phyloP scores from a whole-genome alignment of 2,797 vertebrate genomes.

The Rhodeus uyekii region DNA sequence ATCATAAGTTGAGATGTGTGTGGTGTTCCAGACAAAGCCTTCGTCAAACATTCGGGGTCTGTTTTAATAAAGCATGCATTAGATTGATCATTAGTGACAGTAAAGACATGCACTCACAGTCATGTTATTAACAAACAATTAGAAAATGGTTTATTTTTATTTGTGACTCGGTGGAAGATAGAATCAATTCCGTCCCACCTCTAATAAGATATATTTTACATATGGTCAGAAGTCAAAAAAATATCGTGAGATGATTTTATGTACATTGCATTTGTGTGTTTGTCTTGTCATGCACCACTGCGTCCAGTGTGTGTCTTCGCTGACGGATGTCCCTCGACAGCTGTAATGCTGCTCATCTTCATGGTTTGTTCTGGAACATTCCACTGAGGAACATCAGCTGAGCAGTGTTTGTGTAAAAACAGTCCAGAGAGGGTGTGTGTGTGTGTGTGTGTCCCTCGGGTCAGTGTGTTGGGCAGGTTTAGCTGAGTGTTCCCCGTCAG shows the following conservation, averaged over 20 bases:
- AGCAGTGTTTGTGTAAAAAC: slow-evolving; percentile 1
- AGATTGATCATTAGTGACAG: background rate
- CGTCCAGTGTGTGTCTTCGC: background rate
- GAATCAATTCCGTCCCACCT: too few species aligned
- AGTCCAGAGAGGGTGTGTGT: background rate
- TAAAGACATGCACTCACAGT: background rate
- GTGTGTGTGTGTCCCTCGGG: background rate
- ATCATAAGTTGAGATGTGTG: background rate
- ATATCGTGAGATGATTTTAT: background rate
- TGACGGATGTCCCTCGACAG: background rate
- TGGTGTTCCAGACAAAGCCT: background rate
- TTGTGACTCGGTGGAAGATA: too few species aligned
- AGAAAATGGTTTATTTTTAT: too few species aligned
- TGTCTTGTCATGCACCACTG: background rate
- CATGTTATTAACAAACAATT: too few species aligned
- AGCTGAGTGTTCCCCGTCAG: slow-evolving; percentile 4
- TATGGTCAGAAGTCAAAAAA: background rate
- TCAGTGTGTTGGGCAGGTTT: background rate
- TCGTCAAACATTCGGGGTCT: background rate
- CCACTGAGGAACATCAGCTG: background rate
- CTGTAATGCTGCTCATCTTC: background rate
- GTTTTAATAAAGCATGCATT: background rate
- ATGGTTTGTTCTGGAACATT: background rate
- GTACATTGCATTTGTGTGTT: background rate
- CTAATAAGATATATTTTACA: background rate